Base-by-base conservation (phyloP, 2,888 invertebrate species). In the Dexiosoma caninum region DNA sequence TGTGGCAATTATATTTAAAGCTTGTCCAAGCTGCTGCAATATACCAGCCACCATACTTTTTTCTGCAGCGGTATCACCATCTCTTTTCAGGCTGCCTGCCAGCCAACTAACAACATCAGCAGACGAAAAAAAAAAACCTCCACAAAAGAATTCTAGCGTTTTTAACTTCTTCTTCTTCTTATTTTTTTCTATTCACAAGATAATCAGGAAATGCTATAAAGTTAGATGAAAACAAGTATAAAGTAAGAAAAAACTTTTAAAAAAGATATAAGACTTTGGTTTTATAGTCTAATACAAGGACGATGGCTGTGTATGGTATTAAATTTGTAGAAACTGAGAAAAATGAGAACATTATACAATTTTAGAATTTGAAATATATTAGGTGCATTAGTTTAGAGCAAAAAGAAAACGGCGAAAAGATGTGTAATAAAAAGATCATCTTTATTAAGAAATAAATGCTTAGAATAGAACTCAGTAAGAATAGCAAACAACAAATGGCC, bases 1-100 rank as follows among this genome's bases (percentile, higher is more conserved):
- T 78, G 46, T 67, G 76, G 81, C 81, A 83, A 83, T 83, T 81
- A 81, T 78, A 82, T 79, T 49, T 69, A 74, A 79, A 79, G 76
- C 69, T 75, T 72, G 75, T 76, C 75, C 78, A 67, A 71, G 72
- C 72, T 51, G 57, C 57, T 60, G 37, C 60, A 53, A 51, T 62
- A 64, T 55, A 57, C 44, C 57, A 71, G 64, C 64, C 55, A 62
- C 53, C 46, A 62, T 49, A 57, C 46, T 23, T 27, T 44, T 14
- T 23, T 60, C 21, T 14, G 59, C 70, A 44, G 49, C 49, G 59
- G 59, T 67, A 60, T 66, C 66, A 60, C 8, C 46, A 74, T 46
- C 74, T 60, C 27, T n/a, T n/a, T 59, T 49, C 8, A 71, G 37
- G 49, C 70, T 30, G 49, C 27, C 71, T 49, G 21, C 27, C 21